These are phyloP conservation scores for Embiotoca jacksoni DNA, from an alignment of 2,113 vertebrate species.

Conservation along the genomic window DNA sequence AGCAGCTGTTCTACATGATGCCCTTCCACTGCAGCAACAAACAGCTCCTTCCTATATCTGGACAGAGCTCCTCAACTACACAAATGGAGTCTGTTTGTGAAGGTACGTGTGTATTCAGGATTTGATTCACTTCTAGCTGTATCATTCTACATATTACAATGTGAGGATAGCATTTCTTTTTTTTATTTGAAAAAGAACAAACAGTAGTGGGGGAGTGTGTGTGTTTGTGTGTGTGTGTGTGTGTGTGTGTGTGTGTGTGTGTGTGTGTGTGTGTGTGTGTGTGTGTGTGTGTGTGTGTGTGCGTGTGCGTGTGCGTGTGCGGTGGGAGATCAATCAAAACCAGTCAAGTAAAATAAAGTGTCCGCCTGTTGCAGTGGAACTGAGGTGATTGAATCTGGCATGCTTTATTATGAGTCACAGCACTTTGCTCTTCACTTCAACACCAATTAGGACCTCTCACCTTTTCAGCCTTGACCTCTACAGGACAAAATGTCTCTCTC, in stretches of 20 bases:
- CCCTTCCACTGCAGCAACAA: not conserved
- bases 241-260: not conserved
- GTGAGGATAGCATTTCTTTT: not conserved
- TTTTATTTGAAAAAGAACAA: too few relatives aligned
- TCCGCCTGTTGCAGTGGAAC: conserved; percentile 12
- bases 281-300: conserved; percentile 1
- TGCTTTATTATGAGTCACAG: conserved; percentile 61
- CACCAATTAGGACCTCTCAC: conserved; percentile 30
- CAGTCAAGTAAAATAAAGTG: conserved; percentile 46
- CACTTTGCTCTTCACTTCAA: conserved; percentile 43
- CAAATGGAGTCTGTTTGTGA: too few relatives aligned
- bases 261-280: not conserved
- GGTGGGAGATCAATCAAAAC: conserved; percentile 27
- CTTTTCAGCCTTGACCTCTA: conserved; percentile 29
- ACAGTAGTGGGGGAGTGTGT: too few relatives aligned
- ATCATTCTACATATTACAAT: not conserved
- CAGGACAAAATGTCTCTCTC: conserved; percentile 7
- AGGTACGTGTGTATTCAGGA: not conserved
- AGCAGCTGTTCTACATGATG: not conserved
- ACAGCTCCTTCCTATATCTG: not conserved
- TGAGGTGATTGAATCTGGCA: conserved; percentile 50
- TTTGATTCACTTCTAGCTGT: not conserved
- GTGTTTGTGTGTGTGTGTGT: not conserved
- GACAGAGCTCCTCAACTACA: too few relatives aligned
- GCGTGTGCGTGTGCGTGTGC: not conserved